Conservation (phyloP, 2,888 invertebrate species). For the Eilema sororculum region DNA sequence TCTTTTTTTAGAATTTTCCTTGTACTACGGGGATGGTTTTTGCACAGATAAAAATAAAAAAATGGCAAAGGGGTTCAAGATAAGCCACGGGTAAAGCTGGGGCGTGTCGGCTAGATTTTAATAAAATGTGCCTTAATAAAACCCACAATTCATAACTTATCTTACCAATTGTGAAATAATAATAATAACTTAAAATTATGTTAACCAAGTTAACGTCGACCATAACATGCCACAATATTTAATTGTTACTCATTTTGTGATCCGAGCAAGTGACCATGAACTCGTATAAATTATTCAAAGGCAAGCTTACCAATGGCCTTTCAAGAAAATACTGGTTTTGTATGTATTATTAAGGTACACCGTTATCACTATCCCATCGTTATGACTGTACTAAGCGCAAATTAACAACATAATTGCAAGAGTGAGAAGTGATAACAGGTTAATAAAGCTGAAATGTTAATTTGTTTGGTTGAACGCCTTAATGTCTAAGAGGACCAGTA, state of each 20-base stretch:
- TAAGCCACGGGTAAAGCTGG: too few relatives aligned
- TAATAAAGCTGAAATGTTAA: neutral
- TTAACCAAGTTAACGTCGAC: neutral
- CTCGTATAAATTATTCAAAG: neutral
- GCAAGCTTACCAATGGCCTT: neutral
- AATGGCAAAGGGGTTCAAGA: too few relatives aligned
- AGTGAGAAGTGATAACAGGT: neutral
- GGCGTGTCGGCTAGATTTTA: too few relatives aligned
- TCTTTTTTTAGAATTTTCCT: too few relatives aligned
- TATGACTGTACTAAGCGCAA: neutral
- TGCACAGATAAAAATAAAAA: too few relatives aligned
- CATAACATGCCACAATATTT: neutral
- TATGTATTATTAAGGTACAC: neutral
- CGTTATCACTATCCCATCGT: neutral
- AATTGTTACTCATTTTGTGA: neutral
- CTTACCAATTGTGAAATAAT: neutral
- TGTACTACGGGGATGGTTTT: too few relatives aligned
- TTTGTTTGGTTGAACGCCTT: too few relatives aligned
- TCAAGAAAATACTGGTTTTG: neutral
- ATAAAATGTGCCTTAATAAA: neutral
- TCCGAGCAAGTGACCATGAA: neutral
- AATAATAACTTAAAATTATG: neutral
- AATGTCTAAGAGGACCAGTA: too few relatives aligned
- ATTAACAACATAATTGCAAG: slow-evolving; percentile 1
- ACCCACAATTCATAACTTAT: neutral